These are phyloP conservation scores for Trichopoda pennipes DNA, from an alignment of 2,888 invertebrate genomes.

Conservation along the genomic window DNA sequence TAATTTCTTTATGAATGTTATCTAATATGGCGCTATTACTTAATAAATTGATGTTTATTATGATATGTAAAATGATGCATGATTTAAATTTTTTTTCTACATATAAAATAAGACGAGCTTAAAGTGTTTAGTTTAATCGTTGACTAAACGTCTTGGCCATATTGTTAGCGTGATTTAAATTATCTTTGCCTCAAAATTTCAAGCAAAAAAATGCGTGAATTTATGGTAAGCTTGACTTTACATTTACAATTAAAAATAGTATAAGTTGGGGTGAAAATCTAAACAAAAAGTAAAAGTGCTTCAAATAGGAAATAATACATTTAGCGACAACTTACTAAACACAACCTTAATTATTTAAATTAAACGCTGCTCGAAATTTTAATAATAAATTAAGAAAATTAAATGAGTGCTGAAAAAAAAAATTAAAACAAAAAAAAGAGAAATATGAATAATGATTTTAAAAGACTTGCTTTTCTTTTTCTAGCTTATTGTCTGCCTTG, in stretches of 20 bases:
- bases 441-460: too few species aligned
- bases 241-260: not conserved
- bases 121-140: conserved; percentile 34
- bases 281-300: too few species aligned
- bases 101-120: conserved; percentile 42
- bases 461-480: conserved; percentile 1
- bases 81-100: too few species aligned
- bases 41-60: not conserved
- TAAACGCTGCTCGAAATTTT: too few species aligned
- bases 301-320: too few species aligned
- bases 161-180: conserved; percentile 20
- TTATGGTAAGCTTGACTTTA: conserved; percentile 49
- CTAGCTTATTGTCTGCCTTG: conserved; percentile 58
- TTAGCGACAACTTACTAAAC: too few species aligned
- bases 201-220: conserved; percentile 56
- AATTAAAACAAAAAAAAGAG: too few species aligned
- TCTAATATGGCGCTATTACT: conserved; percentile 16
- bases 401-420: too few species aligned
- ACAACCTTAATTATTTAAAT: too few species aligned
- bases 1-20: conserved; percentile 15
- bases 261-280: not conserved
- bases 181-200: conserved; percentile 31
- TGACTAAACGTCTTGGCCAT: conserved; percentile 41
- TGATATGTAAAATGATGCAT: conserved; percentile 2
- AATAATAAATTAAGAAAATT: too few species aligned